phyloP scores from a whole-genome alignment of 2,113 vertebrate species.

The Grus americana region DNA sequence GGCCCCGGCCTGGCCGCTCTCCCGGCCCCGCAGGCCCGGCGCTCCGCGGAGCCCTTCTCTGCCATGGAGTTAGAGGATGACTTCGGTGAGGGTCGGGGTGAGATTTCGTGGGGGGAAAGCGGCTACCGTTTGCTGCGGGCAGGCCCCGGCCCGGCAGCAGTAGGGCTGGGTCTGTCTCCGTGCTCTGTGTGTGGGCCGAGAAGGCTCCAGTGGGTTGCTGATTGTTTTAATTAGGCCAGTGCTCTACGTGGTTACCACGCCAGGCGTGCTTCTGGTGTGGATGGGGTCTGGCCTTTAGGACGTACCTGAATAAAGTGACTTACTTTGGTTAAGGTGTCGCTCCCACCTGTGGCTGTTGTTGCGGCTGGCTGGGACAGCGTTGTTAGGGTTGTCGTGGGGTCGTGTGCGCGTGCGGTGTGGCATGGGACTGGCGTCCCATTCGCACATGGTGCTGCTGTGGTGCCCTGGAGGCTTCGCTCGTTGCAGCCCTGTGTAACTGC shows the following conservation, averaged over 20 bases:
- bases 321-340: accelerated
- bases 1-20: accelerated
- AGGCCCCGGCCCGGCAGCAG: accelerated
- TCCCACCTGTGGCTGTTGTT: neutral
- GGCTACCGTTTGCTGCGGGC: neutral
- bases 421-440: accelerated
- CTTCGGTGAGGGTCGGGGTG: neutral
- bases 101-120: neutral
- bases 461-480: neutral
- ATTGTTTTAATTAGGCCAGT: accelerated
- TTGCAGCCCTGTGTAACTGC: neutral
- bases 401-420: accelerated
- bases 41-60: accelerated
- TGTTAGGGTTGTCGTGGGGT: neutral
- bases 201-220: neutral
- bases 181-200: neutral
- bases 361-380: accelerated
- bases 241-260: accelerated
- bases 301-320: neutral
- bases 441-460: accelerated
- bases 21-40: accelerated
- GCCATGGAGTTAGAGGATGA: conserved; percentile 28
- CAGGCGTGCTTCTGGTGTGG: accelerated
- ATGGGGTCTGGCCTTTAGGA: neutral
- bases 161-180: neutral